Evolutionary conservation across 2,888 invertebrate species (phyloP), one percentile per base, ranked within the genome.

Genomic region (Oxycera nigricornis): DNA sequence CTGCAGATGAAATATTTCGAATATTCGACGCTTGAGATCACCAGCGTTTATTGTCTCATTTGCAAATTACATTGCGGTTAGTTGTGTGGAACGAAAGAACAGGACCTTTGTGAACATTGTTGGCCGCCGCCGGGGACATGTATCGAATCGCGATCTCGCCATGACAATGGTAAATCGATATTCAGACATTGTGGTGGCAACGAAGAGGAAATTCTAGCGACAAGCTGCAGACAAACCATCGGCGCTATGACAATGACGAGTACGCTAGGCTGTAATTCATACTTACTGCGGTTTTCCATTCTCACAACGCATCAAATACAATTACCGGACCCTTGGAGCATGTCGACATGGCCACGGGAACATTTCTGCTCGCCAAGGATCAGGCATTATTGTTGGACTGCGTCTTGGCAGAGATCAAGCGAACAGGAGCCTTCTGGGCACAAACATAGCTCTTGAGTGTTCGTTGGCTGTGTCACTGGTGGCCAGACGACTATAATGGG

Each of bases 231-330:
- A 70, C 30, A 55, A 55, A 31, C 20, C 70, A 22, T 24, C 55
- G 70, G 70, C 52, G 65, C 41, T 65, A 65, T 65, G 65, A 65
- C 39, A 30, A 65, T 31, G 61, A 31, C 50, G 67, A 68, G n/a
- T 59, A 22, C 55, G 24, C 17, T 30, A 28, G 50, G 50, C 14
- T 72, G 72, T 59, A 72, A 72, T 72, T 72, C 72, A 72, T 72
- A 72, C 72, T 41, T 41, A 26, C 55, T 72, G 72, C 30, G 72
- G 72, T 72, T 72, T 72, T 59, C 28, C 59, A 72, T 72, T 72
- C 72, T 59, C 72, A 72, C 59, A 72, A 59, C 55, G 70, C 70
- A 70, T 70, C 70, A 52, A 70, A 70, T 26, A 31, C 52, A 52
- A 70, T 70, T 70, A 70, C 70, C 30, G 26, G 41, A 26, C 14